phyloP scores from a whole-genome alignment of 2,113 vertebrate species.

The Myotis davidii region DNA sequence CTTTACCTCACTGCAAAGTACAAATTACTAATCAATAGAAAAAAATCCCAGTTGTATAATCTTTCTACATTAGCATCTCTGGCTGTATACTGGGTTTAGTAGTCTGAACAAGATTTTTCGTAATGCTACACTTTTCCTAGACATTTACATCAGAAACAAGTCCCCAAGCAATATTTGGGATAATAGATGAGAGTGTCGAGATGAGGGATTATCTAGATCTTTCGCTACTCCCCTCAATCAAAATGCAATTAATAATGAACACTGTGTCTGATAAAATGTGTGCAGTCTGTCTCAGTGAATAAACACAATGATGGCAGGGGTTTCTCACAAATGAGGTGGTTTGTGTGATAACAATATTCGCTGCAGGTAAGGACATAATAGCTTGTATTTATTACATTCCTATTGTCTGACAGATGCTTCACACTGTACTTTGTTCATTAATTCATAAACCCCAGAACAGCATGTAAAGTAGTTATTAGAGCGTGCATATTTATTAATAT shows the following conservation, averaged over 20 bases:
- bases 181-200: conserved; percentile 61
- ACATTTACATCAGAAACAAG: conserved; percentile 60
- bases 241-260: conserved; percentile 70
- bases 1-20: conserved; percentile 55
- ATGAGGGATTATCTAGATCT: conserved; percentile 60
- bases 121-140: conserved; percentile 60
- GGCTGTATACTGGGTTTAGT: conserved; percentile 9
- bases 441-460: neutral
- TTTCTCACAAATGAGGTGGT: conserved; percentile 27
- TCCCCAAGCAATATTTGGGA: conserved; percentile 58
- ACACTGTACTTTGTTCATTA: neutral
- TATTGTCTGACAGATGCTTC: neutral
- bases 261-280: conserved; percentile 31
- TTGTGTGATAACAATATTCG: conserved; percentile 18
- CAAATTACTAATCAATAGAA: conserved; percentile 74
- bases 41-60: conserved; percentile 59
- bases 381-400: conserved; percentile 43
- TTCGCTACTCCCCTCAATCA: conserved; percentile 62
- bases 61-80: conserved; percentile 63
- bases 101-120: conserved; percentile 59
- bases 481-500: conserved; percentile 37
- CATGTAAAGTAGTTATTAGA: neutral
- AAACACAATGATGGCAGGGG: conserved; percentile 50
- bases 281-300: conserved; percentile 50
- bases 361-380: conserved; percentile 6